phyloP scores from a whole-genome alignment of 2,888 invertebrate species.

The Ornithoptera alexandrae region DNA sequence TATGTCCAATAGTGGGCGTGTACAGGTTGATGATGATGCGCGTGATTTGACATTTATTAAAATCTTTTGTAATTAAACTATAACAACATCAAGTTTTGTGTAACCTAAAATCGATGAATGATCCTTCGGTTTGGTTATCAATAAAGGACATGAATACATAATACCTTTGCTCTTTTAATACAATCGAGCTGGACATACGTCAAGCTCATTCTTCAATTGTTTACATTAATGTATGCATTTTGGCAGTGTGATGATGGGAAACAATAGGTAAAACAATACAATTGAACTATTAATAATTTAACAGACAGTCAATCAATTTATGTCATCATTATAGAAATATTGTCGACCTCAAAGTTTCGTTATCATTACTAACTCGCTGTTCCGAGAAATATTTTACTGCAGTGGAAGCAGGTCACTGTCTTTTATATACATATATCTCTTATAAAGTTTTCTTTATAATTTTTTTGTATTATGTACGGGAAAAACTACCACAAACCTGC shows the following conservation, averaged over 20 bases:
- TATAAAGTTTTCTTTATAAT: too few species aligned
- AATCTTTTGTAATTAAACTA: not conserved
- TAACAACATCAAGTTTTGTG: not conserved
- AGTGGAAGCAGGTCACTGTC: too few species aligned
- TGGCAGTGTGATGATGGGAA: slow-evolving; percentile 16
- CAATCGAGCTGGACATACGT: not conserved
- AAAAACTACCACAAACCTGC: too few species aligned
- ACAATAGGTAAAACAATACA: slow-evolving; percentile 9
- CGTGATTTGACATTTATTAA: too few species aligned
- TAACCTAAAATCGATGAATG: not conserved
- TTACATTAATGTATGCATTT: slow-evolving; percentile 10
- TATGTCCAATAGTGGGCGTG: too few species aligned
- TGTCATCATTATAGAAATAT: slow-evolving; percentile 6
- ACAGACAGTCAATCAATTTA: slow-evolving; percentile 1
- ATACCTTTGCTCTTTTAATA: not conserved
- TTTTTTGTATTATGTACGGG: too few species aligned
- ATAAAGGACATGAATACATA: not conserved
- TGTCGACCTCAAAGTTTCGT: not conserved
- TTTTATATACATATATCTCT: too few species aligned
- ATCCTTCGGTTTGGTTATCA: not conserved
- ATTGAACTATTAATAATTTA: slow-evolving; percentile 4
- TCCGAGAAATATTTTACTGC: not conserved
- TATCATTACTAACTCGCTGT: not conserved
- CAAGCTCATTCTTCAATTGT: slow-evolving; percentile 12
- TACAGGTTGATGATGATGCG: too few species aligned